These are phyloP conservation scores for Ophion ventricosus DNA, from an alignment of 2,888 invertebrate genomes.

Conservation along the genomic window DNA sequence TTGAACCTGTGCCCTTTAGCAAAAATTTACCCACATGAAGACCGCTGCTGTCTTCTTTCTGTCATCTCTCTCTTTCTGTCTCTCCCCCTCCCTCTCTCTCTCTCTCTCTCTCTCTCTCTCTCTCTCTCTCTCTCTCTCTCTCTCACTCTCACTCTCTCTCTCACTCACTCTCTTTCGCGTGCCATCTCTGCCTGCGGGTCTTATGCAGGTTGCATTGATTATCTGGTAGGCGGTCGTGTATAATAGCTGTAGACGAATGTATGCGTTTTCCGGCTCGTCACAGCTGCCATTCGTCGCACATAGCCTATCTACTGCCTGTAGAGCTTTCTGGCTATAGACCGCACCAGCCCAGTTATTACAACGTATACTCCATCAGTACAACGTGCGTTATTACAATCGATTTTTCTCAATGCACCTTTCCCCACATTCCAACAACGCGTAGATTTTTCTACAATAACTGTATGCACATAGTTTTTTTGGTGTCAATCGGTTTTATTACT, in stretches of 20 bases:
- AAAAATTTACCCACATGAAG: conserved; percentile 30
- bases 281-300: conserved; percentile 59
- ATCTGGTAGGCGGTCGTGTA: conserved; percentile 35
- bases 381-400: conserved; percentile 17
- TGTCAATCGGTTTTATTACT: too few species aligned
- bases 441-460: not conserved
- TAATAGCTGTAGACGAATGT: conserved; percentile 41
- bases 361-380: conserved; percentile 13
- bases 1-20: conserved; percentile 40
- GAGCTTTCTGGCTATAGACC: not conserved
- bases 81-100: not conserved
- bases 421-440: not conserved
- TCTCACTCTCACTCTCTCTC: not conserved
- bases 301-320: conserved; percentile 33
- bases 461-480: not conserved
- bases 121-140: conserved; percentile 12
- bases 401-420: conserved; percentile 12
- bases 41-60: too few species aligned
- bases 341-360: conserved; percentile 15
- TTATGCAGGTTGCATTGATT: conserved; percentile 54
- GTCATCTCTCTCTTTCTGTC: too few species aligned
- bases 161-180: not conserved
- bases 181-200: conserved; percentile 16
- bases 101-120: conserved; percentile 8
- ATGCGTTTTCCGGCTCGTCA: conserved; percentile 35